Conservation (phyloP, 2,888 invertebrate species). For the Nineta flava region DNA sequence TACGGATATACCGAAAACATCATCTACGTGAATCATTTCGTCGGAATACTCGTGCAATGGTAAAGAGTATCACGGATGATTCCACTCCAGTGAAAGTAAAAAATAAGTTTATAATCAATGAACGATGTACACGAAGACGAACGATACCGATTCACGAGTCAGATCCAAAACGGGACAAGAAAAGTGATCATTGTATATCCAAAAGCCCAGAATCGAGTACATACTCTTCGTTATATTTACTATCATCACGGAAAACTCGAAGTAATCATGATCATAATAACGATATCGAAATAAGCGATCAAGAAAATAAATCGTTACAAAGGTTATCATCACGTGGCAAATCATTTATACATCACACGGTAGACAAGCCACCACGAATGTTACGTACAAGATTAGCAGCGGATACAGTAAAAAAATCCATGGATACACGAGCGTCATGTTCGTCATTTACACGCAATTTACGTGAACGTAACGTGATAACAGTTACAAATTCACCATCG, state of each 20-base stretch:
- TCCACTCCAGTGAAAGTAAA: background rate
- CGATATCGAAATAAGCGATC: background rate
- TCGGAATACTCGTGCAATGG: background rate
- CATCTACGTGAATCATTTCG: background rate
- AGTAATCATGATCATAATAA: background rate
- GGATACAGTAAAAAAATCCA: background rate
- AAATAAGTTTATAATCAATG: background rate
- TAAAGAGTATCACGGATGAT: background rate
- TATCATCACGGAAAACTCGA: background rate
- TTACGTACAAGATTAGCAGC: background rate
- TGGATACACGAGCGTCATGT: background rate
- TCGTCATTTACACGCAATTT: background rate
- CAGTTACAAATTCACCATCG: background rate
- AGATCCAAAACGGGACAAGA: background rate
- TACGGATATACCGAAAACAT: background rate
- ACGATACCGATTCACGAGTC: background rate
- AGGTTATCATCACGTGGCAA: background rate
- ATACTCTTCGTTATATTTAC: too few species aligned
- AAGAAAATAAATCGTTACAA: conserved; percentile 1
- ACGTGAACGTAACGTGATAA: background rate
- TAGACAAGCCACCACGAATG: background rate
- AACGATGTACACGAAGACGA: background rate
- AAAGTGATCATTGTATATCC: background rate
- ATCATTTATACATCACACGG: background rate
- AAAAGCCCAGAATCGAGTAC: background rate